Base-by-base conservation (phyloP, 2,797 vertebrate species). In the Pseudochromis fuscus region DNA sequence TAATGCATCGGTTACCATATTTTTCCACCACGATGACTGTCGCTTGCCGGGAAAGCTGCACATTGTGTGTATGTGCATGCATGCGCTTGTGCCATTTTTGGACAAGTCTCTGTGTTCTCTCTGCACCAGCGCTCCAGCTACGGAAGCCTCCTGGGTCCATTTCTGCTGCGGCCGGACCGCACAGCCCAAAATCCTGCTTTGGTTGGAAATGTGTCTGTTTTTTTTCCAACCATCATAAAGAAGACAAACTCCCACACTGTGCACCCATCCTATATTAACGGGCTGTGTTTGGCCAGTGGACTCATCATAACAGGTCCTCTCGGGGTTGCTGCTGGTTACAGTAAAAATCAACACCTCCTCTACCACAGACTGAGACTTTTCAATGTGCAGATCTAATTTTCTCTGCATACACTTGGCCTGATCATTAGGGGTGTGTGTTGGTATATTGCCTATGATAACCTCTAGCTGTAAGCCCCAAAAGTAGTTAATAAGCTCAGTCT, bases 1-100 rank as follows among this genome's bases (percentile, higher is more conserved):
- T 83, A 91, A 87, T 89, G 72, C 86, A 72, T 81, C 70, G 7
- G 58, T 91, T 89, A 93, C 91, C 51, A 1, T 67, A 70, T 82
- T 91, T 93, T 93, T 93, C 91, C 93, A 92, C 59, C 33, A 8
- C 75, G 82, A 85, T 63, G 87, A 89, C 88, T 89, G 90, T 92
- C 83, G 63, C 81, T 82, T 92, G 88, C 87, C 82, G 85, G 92
- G 93, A 92, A 94, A 79, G 72, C 82, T 56, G 42, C 81, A 53
- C 67, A 19, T 65, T 68, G 69, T 86, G 85, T 75, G 72, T 87
- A 50, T 30, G 86, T 85, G 81, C 42, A 18, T 69, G 78, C 59
- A 1, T 48, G 56, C 75, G 31, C 81, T 76, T 80, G 72, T 83
- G 81, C 86, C 87, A 75, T 85, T 90, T 91, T 85, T 92, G 88